Evolutionary conservation across 1,140 invertebrate species (phyloP).

Genomic region (Lordiphosa clarofinis): DNA sequence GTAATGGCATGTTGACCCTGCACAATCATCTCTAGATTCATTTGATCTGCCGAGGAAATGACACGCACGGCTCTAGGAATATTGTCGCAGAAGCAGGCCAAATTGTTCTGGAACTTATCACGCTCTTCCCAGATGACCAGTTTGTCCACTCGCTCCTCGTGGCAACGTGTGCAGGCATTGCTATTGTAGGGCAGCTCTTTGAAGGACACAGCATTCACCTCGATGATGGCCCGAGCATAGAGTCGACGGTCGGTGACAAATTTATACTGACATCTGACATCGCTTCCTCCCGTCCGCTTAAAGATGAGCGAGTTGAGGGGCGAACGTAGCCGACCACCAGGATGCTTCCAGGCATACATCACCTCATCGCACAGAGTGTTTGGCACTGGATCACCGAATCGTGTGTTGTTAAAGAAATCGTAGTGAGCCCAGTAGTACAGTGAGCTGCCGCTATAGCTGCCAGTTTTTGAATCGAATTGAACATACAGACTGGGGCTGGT

Average conservation of each 20-base stretch:
- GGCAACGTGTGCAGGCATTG: conserved; percentile 89
- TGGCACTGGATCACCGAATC: conserved; percentile 88
- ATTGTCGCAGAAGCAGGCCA: conserved; percentile 85
- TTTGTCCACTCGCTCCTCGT: conserved; percentile 91
- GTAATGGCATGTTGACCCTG: conserved; percentile 90
- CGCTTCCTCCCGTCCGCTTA: conserved; percentile 85
- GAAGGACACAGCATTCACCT: conserved; percentile 79
- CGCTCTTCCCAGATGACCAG: conserved; percentile 87
- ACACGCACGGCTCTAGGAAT: conserved; percentile 83
- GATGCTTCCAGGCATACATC: conserved; percentile 88
- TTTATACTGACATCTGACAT: conserved; percentile 89
- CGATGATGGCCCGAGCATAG: conserved; percentile 88
- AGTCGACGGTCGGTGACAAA: conserved; percentile 90
- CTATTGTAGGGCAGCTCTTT: conserved; percentile 88
- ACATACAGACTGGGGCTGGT: conserved; percentile 92
- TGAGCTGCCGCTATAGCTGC: conserved; percentile 92
- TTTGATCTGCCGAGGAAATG: conserved; percentile 87
- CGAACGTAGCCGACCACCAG: conserved; percentile 86
- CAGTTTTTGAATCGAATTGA: conserved; percentile 93
- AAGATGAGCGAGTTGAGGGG: conserved; percentile 92
- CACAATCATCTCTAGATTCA: conserved; percentile 89
- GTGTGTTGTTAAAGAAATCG: conserved; percentile 94
- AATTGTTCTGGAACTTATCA: conserved; percentile 73
- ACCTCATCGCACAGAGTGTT: conserved; percentile 92
- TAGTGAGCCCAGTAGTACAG: conserved; percentile 95